Evolutionary conservation across 2,888 invertebrate species (phyloP), one percentile per base, ranked within the genome.

Genomic region (Aricia artaxerxes): DNA sequence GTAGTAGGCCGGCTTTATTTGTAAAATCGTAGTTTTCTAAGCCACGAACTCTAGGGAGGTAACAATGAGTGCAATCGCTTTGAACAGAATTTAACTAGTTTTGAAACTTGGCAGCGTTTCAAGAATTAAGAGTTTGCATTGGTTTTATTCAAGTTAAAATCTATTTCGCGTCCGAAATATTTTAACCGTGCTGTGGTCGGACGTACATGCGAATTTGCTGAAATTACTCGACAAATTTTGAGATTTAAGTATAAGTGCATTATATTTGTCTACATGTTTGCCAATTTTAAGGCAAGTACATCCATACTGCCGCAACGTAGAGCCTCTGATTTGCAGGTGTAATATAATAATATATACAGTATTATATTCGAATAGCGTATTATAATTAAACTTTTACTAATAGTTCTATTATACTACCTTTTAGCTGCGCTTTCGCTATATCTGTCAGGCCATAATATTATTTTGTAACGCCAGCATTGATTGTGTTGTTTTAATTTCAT

Each of bases 71-170:
- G 84, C 85, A 85, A 86, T 85, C 84, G 84, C 85, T 85, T 86
- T 83, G 82, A 85, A 84, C 82, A 82, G 83, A 86, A 87, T 88
- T 87, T 85, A 88, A 88, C 87, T 85, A 87, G 86, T 86, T 83
- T 84, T 81, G 80, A 80, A 86, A 88, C 83, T 88, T 90, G 89
- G 89, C 89, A 84, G 81, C 80, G 83, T 84, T 85, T 86, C 89
- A 90, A 88, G 85, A 87, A 86, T 85, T 85, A 85, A 86, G 84
- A 84, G 81, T 81, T 79, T 80, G 82, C 80, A 78, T 73, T 78
- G 78, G 78, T 73, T 78, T 78, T 61, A 60, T 78, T 76, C 76
- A 76, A 76, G 76, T 76, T 76, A 76, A 76, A 76, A 76, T 76
- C 76, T 57, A 76, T 76, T 76, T 57, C 76, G 40, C 57, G 38